Base-by-base conservation (phyloP, 2,888 invertebrate genomes). In the Mystacides longicornis region DNA sequence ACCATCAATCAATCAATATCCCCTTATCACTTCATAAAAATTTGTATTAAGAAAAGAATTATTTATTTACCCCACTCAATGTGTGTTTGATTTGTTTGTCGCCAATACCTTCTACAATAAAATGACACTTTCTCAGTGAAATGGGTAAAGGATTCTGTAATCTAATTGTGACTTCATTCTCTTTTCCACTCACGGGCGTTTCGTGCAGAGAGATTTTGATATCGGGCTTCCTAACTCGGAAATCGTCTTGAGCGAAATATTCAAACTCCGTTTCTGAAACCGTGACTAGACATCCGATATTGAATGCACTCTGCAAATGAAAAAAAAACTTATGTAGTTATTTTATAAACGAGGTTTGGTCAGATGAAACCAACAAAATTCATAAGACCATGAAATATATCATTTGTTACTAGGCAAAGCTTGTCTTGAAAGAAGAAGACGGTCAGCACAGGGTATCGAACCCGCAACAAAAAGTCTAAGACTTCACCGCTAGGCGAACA, bases 191-290 rank as follows among this genome's bases (percentile, higher is more conserved):
- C 1, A 76, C 71, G 1, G 81, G 77, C 59, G 73, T 73, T 23
- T 79, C 80, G 27, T 79, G 79, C 42, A 85, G 72, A 2, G 78
- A 75, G 57, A 94, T 87, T 68, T 87, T 87, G 55, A 94, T 89
- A 65, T 93, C 92, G 0, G 94, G 94, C 65, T 93, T 93, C 23
- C 91, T 78, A 3, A 93, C 87, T 63, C 92, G 79, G 68, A 93
- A 93, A 71, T 93, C 92, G 64, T 93, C 92, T 73, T 92, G 89
- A 0, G 89, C 90, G 66, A 86, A 91, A 68, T 89, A 93, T 65
- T 93, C 93, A 67, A 83, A 93, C 55, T 88, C 84, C 0, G 86
- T 91, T 55, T 89, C 87, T 47, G 83, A 81, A 22, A 94, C 88
- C 1, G 82, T 81, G 0, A 87, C 89, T 54, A 93, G 69, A 62